Evolutionary conservation across 2,797 vertebrate genomes (phyloP).

Genomic region (Tapirus indicus): DNA sequence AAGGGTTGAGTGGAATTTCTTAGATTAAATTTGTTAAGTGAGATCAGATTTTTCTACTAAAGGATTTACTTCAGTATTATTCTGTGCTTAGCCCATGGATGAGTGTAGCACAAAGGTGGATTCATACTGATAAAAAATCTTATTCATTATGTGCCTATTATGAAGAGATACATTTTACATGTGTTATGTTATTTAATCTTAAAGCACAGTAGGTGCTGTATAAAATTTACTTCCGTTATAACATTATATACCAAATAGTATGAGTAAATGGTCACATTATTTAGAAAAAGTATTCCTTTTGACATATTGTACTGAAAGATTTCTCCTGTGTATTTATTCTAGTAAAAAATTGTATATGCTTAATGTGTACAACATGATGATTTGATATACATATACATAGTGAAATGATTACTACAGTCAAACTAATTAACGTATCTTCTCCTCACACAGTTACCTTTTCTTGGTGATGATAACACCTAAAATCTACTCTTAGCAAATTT

Average conservation of each 20-base stretch:
- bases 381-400: not conserved
- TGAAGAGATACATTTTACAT: not conserved
- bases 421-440: not conserved
- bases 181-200: not conserved
- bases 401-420: not conserved
- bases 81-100: not conserved
- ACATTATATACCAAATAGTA: not conserved
- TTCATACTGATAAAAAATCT: not conserved
- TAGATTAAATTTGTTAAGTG: slow-evolving; percentile 33
- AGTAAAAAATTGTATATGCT: not conserved
- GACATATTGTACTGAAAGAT: not conserved
- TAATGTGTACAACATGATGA: not conserved
- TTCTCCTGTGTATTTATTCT: not conserved
- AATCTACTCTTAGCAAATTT: not conserved
- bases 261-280: not conserved
- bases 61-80: not conserved
- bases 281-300: slow-evolving; percentile 17
- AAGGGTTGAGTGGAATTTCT: not conserved
- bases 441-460: not conserved
- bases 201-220: not conserved
- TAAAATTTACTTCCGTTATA: not conserved
- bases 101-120: not conserved
- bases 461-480: not conserved
- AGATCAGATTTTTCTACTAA: not conserved
- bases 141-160: not conserved